phyloP scores from a whole-genome alignment of 23 tunicate genomes.

The Diplosoma virens region DNA sequence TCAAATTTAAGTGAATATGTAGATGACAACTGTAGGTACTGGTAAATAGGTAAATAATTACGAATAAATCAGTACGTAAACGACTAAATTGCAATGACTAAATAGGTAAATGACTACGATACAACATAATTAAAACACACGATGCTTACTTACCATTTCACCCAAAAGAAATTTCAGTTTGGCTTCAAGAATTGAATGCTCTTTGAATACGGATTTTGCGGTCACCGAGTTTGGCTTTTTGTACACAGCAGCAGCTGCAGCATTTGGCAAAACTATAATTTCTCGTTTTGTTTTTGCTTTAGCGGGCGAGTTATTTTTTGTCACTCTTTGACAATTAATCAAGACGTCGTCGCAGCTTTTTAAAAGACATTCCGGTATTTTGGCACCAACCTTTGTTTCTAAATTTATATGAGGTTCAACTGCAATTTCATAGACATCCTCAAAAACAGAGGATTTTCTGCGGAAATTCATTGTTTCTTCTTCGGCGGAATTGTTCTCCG shows the following conservation, averaged over 20 bases:
- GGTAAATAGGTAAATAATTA: too few species aligned
- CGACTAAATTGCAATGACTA: too few species aligned
- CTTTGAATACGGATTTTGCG: background rate
- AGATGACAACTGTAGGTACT: too few species aligned
- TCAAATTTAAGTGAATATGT: too few species aligned
- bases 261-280: constrained; percentile 11
- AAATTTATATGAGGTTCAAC: constrained; percentile 26
- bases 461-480: constrained; percentile 62
- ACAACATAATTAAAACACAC: too few species aligned
- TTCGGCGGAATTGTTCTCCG: constrained; percentile 50
- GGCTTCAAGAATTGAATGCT: background rate
- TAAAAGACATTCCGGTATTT: constrained; percentile 29
- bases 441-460: constrained; percentile 52
- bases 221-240: background rate
- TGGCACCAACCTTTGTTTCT: constrained; percentile 1
- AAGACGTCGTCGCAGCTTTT: constrained; percentile 13
- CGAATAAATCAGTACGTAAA: too few species aligned
- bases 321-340: background rate
- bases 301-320: background rate
- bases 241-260: background rate
- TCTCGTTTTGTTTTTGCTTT: constrained; percentile 7
- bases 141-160: constrained; percentile 15
- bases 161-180: background rate
- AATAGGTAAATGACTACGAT: too few species aligned
- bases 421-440: constrained; percentile 32